Conservation (phyloP, 2,888 invertebrate species). For the Monopis laevigella region DNA sequence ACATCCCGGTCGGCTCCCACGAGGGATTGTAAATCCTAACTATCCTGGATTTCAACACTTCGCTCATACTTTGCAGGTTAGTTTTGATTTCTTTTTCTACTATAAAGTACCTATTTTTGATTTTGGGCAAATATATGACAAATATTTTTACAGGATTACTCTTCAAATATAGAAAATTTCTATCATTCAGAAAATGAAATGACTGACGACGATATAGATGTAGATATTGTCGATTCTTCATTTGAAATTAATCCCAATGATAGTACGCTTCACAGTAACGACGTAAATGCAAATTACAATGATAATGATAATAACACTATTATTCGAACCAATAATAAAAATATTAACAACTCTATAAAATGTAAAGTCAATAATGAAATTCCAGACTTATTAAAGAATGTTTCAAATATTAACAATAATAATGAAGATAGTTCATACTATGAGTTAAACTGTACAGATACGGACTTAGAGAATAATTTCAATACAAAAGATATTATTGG, state of each 20-base stretch:
- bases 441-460: slow-evolving; percentile 40
- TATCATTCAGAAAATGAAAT: slow-evolving; percentile 64
- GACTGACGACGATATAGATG: slow-evolving; percentile 57
- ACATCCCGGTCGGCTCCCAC: slow-evolving; percentile 46
- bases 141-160: slow-evolving; percentile 52
- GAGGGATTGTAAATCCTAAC: slow-evolving; percentile 84
- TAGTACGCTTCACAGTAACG: slow-evolving; percentile 27
- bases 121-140: background rate
- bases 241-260: slow-evolving; percentile 33
- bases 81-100: slow-evolving; percentile 9
- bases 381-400: slow-evolving; percentile 52
- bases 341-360: background rate
- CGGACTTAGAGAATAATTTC: slow-evolving; percentile 58
- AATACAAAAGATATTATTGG: slow-evolving; percentile 61
- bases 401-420: slow-evolving; percentile 50
- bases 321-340: too few relatives aligned
- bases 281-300: slow-evolving; percentile 47
- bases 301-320: slow-evolving; percentile 43
- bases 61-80: slow-evolving; percentile 74
- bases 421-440: slow-evolving; percentile 33
- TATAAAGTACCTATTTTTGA: background rate
- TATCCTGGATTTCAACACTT: slow-evolving; percentile 87
- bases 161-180: slow-evolving; percentile 53
- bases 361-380: slow-evolving; percentile 27
- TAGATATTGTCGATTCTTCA: slow-evolving; percentile 42